Percentiles rank a stretch among this genome's conserved stretches.
phyloP scores from a whole-genome alignment of 2,888 invertebrate species.

The Tiliacea citrago region DNA sequence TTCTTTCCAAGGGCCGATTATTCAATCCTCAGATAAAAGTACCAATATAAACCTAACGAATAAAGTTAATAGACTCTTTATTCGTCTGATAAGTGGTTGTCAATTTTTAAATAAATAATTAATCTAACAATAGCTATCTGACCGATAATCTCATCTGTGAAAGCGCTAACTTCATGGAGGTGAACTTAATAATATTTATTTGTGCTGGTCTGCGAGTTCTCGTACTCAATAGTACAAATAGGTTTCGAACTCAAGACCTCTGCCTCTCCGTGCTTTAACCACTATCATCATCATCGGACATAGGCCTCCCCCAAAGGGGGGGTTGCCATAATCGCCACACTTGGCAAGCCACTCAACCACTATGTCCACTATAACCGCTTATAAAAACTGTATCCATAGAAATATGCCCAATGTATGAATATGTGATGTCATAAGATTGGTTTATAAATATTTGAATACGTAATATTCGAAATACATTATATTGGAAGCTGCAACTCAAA shows the following conservation, averaged over 20 bases:
- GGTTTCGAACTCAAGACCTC: conserved; percentile 8
- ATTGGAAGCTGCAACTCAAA: conserved; percentile 6
- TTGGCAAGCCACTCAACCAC: too few relatives aligned
- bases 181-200: conserved; percentile 4
- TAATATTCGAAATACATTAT: conserved; percentile 2
- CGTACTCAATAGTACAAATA: conserved; percentile 8
- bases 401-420: conserved; percentile 12
- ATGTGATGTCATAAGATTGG: too few relatives aligned
- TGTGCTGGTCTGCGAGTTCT: not conserved
- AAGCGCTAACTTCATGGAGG: too few relatives aligned
- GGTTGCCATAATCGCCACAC: too few relatives aligned
- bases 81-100: too few relatives aligned
- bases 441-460: conserved; percentile 19
- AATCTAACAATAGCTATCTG: too few relatives aligned
- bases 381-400: conserved; percentile 11
- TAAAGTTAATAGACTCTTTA: too few relatives aligned
- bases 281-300: not conserved
- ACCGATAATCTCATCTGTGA: too few relatives aligned
- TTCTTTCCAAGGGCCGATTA: not conserved
- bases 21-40: too few relatives aligned
- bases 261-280: not conserved
- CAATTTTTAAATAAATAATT: too few relatives aligned
- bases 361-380: not conserved
- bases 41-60: too few relatives aligned
- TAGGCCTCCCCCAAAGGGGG: too few relatives aligned